phyloP scores from a whole-genome alignment of 1,140 invertebrate genomes.

The Ostrea denselamellosa region DNA sequence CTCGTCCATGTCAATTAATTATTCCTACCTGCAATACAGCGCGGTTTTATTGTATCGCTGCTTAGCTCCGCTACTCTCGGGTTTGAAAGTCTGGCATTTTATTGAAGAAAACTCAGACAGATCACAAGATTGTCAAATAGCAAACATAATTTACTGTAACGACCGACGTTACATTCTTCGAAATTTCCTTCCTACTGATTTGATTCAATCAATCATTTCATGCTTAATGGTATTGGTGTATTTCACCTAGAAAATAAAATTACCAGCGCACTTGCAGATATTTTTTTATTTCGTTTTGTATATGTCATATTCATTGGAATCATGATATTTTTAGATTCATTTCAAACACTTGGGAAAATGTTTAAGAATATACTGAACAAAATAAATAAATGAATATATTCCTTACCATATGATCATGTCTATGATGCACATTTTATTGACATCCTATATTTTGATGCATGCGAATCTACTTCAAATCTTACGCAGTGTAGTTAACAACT shows the following conservation, averaged over 20 bases:
- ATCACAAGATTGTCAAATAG: constrained; percentile 22
- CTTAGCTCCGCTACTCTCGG: background rate
- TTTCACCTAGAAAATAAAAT: background rate
- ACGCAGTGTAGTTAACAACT: no score
- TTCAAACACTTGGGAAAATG: no score
- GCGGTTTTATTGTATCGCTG: constrained; percentile 28
- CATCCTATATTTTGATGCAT: no score
- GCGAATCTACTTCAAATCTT: no score
- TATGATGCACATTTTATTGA: no score
- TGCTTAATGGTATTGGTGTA: background rate
- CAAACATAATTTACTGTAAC: background rate
- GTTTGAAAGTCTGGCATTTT: background rate
- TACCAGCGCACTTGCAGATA: no score
- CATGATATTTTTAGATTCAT: no score
- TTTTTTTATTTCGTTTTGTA: no score
- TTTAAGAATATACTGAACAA: no score
- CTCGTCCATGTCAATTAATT: constrained; percentile 14
- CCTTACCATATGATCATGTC: no score
- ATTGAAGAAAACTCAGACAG: background rate
- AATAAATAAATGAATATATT: no score
- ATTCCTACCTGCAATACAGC: background rate
- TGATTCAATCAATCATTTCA: background rate
- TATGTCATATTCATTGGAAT: no score
- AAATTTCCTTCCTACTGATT: background rate
- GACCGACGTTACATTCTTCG: background rate